phyloP scores from a whole-genome alignment of 2,797 vertebrate species.

The Sitta carolinensis region DNA sequence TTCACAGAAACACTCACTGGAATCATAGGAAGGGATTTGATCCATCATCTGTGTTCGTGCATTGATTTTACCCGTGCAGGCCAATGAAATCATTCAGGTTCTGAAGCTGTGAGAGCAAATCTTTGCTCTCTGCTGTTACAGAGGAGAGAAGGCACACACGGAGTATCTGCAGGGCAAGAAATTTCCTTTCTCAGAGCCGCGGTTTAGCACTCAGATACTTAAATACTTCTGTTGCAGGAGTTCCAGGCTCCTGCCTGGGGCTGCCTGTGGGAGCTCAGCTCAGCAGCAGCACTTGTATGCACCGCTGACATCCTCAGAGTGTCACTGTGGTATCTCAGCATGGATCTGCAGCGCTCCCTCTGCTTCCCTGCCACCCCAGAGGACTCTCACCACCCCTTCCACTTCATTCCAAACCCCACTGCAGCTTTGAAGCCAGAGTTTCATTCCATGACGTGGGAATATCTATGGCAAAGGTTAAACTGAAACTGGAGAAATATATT shows the following conservation, averaged over 20 bases:
- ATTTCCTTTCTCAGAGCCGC: fast-evolving
- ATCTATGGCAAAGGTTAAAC: not conserved
- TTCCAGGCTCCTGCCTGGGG: not conserved
- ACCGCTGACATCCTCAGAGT: not conserved
- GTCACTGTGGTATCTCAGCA: not conserved
- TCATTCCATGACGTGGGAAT: fast-evolving
- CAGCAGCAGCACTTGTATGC: not conserved
- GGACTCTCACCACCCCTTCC: constrained; percentile 68
- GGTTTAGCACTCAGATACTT: fast-evolving
- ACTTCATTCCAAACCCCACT: constrained; percentile 54
- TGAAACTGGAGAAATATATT: not conserved
- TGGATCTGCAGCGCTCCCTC: too few relatives aligned
- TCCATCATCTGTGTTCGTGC: not conserved
- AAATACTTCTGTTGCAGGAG: not conserved
- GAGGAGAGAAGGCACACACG: not conserved
- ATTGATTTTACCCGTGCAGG: not conserved
- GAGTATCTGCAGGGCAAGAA: fast-evolving
- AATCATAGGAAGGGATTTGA: not conserved
- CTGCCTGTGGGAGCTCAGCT: not conserved
- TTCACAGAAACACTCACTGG: not conserved
- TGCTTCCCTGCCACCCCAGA: constrained; percentile 64
- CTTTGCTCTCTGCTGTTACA: not conserved
- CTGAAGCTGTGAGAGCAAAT: not conserved
- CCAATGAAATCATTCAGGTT: not conserved
- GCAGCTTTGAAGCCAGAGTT: not conserved